Base-by-base conservation (phyloP, 2,888 invertebrate species). In the Teleogryllus oceanicus region DNA sequence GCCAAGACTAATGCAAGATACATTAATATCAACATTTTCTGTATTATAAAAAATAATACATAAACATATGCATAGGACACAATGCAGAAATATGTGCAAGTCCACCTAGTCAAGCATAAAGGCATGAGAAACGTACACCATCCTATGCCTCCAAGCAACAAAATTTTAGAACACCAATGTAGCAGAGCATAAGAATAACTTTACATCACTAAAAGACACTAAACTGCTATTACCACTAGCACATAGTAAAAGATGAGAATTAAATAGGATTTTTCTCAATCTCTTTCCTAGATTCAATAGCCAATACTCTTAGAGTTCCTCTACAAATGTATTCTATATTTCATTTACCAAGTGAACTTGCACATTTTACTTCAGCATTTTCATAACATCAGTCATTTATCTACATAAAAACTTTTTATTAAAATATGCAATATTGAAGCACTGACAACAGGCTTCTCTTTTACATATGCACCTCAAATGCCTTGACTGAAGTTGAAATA, bases 381-480 rank as follows among this genome's bases (percentile, higher is more conserved):
- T 18, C 8, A 18, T 62, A 18, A n/a, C n/a, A n/a, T 62, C 62
- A 62, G 62, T 62, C 62, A n/a, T 62, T 62, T 62, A 62, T n/a
- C 62, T 62, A 62, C 62, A 62, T 62, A 62, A 62, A 62, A 62
- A 62, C n/a, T 62, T 62, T 62, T 62, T 62, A 62, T 13, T 62
- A 62, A 62, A 62, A 62, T 62, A 62, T 37, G 37, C 37, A 37
- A 37, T 37, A 8, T 37, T 37, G 37, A 37, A 37, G 37, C 37
- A 37, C 37, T 37, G 37, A 37, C 37, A 62, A 62, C n/a, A 62
- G 62, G n/a, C 62, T 62, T 62, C 62, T 62, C 62, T 4, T 62
- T 81, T 90, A 91, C 86, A 91, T 89, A 84, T 90, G 90, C 84
- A 91, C 90, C 86, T 91, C 90, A 84, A 91, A 91, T 81, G 90